These are phyloP conservation scores for Chunga burmeisteri DNA, from an alignment of 2,113 vertebrate genomes.

Conservation along the genomic window DNA sequence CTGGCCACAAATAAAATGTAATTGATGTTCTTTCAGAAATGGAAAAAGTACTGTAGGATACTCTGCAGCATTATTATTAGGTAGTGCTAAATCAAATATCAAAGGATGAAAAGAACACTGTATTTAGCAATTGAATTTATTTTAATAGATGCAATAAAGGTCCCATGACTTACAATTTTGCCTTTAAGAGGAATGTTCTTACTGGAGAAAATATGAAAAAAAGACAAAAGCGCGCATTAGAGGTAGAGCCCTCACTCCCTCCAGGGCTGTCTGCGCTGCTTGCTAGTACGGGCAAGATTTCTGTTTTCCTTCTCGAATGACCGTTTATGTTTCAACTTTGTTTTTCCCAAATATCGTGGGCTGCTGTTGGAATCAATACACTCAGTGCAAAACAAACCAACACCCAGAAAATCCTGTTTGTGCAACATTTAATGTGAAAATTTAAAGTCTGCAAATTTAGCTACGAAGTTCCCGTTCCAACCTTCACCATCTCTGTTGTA, in stretches of 20 bases:
- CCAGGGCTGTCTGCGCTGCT: not conserved
- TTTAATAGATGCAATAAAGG: slow-evolving; percentile 1
- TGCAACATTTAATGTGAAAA: not conserved
- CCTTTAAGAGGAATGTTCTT: not conserved
- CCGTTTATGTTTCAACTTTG: not conserved
- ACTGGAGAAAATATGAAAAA: not conserved
- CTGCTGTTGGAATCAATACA: not conserved
- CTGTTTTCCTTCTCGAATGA: not conserved
- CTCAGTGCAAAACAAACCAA: not conserved
- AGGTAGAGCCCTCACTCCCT: not conserved
- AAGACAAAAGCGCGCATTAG: not conserved
- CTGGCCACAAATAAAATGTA: not conserved
- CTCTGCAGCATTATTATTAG: not conserved
- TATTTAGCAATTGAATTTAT: not conserved
- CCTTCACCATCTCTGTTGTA: accelerated
- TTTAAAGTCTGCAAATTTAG: not conserved
- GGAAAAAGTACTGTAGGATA: not conserved
- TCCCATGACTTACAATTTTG: slow-evolving; percentile 7
- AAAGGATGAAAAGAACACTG: not conserved
- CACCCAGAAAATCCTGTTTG: not conserved
- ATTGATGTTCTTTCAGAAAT: not conserved
- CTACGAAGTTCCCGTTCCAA: not conserved
- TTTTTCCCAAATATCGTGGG: not conserved
- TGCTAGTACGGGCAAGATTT: not conserved
- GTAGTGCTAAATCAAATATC: not conserved